Conservation (phyloP, 23 tunicate genomes). For the Botrylloides violaceus region DNA sequence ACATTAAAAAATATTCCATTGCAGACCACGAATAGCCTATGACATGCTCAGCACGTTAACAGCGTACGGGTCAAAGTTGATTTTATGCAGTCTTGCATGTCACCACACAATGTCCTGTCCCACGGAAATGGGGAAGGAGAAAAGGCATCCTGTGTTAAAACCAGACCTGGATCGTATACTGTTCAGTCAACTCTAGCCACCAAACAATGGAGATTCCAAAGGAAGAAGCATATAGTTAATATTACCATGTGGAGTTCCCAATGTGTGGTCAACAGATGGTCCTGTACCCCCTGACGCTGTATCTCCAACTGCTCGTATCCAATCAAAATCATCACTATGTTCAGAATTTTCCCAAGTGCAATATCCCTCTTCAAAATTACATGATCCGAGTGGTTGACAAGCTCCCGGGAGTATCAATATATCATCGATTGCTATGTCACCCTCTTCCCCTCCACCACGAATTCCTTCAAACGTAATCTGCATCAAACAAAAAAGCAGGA, state of each 20-base stretch:
- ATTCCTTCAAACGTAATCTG: slow-evolving; percentile 78
- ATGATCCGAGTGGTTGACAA: slow-evolving; percentile 85
- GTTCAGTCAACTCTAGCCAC: too few relatives aligned
- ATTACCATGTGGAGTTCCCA: slow-evolving; percentile 80
- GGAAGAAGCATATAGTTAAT: not conserved
- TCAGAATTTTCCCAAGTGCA: slow-evolving; percentile 97
- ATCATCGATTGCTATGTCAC: slow-evolving; percentile 77
- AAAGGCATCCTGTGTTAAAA: too few relatives aligned
- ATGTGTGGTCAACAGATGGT: slow-evolving; percentile 78
- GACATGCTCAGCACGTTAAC: too few relatives aligned
- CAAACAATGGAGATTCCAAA: too few relatives aligned
- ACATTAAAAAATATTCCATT: too few relatives aligned
- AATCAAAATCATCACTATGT: slow-evolving; percentile 79
- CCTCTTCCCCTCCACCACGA: slow-evolving; percentile 31
- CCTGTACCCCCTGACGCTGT: slow-evolving; percentile 78
- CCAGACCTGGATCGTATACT: too few relatives aligned
- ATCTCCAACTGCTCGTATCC: slow-evolving; percentile 79
- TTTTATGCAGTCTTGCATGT: too few relatives aligned
- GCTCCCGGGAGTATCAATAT: slow-evolving; percentile 54
- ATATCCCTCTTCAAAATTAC: slow-evolving; percentile 68
- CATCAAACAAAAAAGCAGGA: too few relatives aligned
- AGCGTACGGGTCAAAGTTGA: too few relatives aligned
- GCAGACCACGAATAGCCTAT: too few relatives aligned
- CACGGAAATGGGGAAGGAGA: too few relatives aligned
- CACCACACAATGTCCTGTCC: too few relatives aligned